These are phyloP conservation scores for Sesamia inferens DNA, from an alignment of 2,888 invertebrate species.

Conservation along the genomic window DNA sequence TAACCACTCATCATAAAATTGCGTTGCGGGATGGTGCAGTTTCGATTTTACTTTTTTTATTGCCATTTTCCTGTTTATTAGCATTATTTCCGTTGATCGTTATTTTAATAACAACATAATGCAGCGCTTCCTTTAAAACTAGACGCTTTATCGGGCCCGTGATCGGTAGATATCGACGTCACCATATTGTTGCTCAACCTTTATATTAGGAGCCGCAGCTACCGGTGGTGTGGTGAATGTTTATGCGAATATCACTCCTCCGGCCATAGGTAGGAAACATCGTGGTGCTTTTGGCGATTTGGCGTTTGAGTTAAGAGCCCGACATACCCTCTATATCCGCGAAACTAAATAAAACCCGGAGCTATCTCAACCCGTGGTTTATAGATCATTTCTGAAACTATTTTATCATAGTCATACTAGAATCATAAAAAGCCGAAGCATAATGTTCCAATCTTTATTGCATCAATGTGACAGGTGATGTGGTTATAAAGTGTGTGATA, in stretches of 20 bases:
- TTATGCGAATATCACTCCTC: no score
- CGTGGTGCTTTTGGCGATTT: no score
- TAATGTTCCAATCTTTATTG: conserved; percentile 52
- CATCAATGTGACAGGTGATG: conserved; percentile 57
- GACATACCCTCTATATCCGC: no score
- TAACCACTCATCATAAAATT: conserved; percentile 22
- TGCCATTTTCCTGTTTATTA: conserved; percentile 46
- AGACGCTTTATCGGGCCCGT: conserved; percentile 9
- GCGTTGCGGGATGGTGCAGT: not conserved
- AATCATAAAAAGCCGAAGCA: conserved; percentile 50
- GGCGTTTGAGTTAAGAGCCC: no score
- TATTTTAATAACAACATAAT: conserved; percentile 33
- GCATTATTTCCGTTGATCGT: conserved; percentile 36
- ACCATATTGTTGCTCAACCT: conserved; percentile 29
- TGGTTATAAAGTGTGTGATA: conserved; percentile 55
- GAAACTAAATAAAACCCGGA: not conserved
- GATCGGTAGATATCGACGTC: conserved; percentile 20
- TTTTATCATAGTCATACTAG: conserved; percentile 50
- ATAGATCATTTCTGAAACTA: conserved; percentile 40
- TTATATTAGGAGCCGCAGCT: conserved; percentile 22
- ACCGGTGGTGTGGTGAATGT: not conserved
- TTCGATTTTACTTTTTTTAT: conserved; percentile 25
- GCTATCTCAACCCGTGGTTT: conserved; percentile 44
- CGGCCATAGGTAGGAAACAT: no score
- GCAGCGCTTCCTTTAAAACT: conserved; percentile 17